Evolutionary conservation across 2,113 vertebrate genomes (phyloP).

Genomic region (Podarcis raffonei): DNA sequence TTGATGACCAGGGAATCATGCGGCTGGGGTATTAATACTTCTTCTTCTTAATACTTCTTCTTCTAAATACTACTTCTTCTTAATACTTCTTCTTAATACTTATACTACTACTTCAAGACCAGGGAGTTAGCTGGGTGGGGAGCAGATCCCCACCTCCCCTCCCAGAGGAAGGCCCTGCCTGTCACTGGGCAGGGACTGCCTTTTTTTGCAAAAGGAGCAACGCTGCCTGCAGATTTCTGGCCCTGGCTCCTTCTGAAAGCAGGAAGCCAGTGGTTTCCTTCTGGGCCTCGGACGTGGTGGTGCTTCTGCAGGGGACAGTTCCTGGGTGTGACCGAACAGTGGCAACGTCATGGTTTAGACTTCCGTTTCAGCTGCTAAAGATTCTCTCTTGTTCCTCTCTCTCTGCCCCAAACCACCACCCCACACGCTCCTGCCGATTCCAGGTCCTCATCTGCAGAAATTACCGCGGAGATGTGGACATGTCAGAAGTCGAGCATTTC

Average conservation of each 20-base stretch:
- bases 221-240: background rate
- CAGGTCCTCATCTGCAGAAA: slow-evolving; percentile 97
- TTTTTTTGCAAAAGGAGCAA: background rate
- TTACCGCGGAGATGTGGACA: slow-evolving; percentile 97
- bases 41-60: too few species aligned
- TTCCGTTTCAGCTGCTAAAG: background rate
- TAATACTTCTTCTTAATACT: too few species aligned
- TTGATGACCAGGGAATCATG: too few species aligned
- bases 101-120: too few species aligned
- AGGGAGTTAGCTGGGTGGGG: too few species aligned
- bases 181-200: background rate
- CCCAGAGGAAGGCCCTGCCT: too few species aligned
- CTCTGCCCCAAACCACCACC: background rate
- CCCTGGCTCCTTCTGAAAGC: background rate
- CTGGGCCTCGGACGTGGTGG: too few species aligned
- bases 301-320: too few species aligned
- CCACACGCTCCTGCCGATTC: accelerated
- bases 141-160: background rate
- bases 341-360: too few species aligned
- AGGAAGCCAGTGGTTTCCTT: background rate
- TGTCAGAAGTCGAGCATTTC: slow-evolving; percentile 98
- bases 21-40: too few species aligned
- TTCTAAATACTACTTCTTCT: too few species aligned
- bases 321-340: too few species aligned
- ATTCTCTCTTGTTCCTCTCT: background rate